These are phyloP conservation scores for Aleiodes sp. DNA, from an alignment of 1,140 invertebrate genomes.

Conservation along the genomic window DNA sequence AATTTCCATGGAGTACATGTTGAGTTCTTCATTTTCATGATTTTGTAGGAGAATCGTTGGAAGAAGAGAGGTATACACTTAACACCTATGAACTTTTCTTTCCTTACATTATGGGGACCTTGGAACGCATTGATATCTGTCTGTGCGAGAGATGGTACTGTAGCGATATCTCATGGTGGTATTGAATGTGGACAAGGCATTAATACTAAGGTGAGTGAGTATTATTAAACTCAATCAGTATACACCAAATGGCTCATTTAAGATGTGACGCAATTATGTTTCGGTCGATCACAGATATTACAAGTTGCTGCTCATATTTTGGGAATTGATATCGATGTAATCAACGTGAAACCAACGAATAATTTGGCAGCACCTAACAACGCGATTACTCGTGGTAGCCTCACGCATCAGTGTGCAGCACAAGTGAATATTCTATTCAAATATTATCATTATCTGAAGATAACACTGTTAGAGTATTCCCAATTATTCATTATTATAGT, in stretches of 20 bases:
- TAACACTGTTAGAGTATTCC: neutral
- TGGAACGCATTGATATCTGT: conserved; percentile 76
- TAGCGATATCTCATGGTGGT: conserved; percentile 79
- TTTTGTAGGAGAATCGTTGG: conserved; percentile 75
- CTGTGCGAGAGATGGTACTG: conserved; percentile 80
- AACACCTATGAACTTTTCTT: conserved; percentile 74
- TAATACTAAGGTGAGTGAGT: conserved; percentile 70
- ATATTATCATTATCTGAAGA: neutral
- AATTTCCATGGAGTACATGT: too few relatives aligned
- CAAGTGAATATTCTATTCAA: neutral
- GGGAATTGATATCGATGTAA: conserved; percentile 75
- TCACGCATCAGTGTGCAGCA: neutral
- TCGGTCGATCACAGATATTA: conserved; percentile 68
- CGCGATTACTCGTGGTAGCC: conserved; percentile 71
- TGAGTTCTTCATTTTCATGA: too few relatives aligned
- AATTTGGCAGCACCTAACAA: conserved; percentile 73
- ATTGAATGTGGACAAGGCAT: conserved; percentile 90
- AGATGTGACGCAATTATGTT: conserved; percentile 16
- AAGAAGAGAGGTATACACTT: conserved; percentile 78
- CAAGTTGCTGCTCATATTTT: conserved; percentile 81
- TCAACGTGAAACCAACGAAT: conserved; percentile 75
- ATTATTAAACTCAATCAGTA: too few relatives aligned
- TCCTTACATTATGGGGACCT: conserved; percentile 68
- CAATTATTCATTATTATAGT: neutral
- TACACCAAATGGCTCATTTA: neutral